Percentiles rank a stretch among this genome's conserved stretches.
Conservation (phyloP, 2,888 invertebrate genomes). For the Chymomyza fuscimana region DNA sequence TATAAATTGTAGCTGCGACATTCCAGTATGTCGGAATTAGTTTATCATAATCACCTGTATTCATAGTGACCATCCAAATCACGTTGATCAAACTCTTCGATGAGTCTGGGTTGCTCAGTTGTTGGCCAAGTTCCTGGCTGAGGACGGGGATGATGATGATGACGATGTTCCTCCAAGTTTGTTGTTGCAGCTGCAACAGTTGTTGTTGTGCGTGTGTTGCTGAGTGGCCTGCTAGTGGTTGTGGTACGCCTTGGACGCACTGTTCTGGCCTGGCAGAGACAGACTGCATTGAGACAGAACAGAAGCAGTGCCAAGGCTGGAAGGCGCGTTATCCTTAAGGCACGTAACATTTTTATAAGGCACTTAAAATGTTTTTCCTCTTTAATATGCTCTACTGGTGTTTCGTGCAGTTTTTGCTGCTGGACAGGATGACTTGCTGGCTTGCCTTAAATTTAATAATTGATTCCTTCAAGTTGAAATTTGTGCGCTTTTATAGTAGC, state of each 20-base stretch:
- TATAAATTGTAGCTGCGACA: too few relatives aligned
- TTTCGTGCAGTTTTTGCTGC: slow-evolving; percentile 22
- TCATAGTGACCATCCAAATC: slow-evolving; percentile 65
- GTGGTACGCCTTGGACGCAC: slow-evolving; percentile 39
- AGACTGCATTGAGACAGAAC: neutral
- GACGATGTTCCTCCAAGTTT: slow-evolving; percentile 31
- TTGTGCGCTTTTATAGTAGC: slow-evolving; percentile 61
- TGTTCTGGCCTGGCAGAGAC: slow-evolving; percentile 36
- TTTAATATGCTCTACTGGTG: slow-evolving; percentile 4
- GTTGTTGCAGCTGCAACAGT: slow-evolving; percentile 5
- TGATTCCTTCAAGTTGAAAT: slow-evolving; percentile 49
- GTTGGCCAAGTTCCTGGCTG: neutral
- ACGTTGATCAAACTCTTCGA: slow-evolving; percentile 62
- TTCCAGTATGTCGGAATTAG: too few relatives aligned
- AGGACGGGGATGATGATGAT: slow-evolving; percentile 34
- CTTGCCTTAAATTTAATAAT: slow-evolving; percentile 50
- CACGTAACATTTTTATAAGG: slow-evolving; percentile 30
- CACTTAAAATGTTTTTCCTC: slow-evolving; percentile 17
- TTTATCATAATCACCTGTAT: slow-evolving; percentile 45
- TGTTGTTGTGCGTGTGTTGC: slow-evolving; percentile 25
- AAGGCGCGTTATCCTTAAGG: slow-evolving; percentile 18
- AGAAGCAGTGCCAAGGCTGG: slow-evolving; percentile 15
- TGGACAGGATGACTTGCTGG: slow-evolving; percentile 38
- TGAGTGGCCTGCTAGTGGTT: slow-evolving; percentile 18
- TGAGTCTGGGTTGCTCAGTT: slow-evolving; percentile 38